These are phyloP conservation scores for Hipposideros larvatus DNA, from an alignment of 2,797 vertebrate genomes.

Conservation along the genomic window DNA sequence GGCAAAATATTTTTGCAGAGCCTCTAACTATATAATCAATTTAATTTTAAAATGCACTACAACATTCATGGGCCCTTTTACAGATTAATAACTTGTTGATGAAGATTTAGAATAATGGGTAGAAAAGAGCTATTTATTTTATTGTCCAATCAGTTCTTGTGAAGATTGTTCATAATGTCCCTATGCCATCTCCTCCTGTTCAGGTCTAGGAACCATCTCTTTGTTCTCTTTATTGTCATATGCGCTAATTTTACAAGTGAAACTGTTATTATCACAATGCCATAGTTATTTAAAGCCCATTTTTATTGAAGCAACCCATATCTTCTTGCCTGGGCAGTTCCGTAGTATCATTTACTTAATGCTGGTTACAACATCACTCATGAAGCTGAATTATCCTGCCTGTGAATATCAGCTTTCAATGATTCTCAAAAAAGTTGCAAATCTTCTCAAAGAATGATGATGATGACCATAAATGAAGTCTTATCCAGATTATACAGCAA, in stretches of 20 bases:
- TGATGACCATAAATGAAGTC: not conserved
- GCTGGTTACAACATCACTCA: not conserved
- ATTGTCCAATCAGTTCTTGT: not conserved
- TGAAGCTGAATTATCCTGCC: not conserved
- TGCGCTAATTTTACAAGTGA: not conserved
- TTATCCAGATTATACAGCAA: not conserved
- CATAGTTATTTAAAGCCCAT: not conserved
- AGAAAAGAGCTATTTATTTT: not conserved
- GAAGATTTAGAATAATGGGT: not conserved
- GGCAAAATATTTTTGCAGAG: constrained; percentile 9
- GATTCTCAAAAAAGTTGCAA: not conserved
- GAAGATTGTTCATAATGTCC: not conserved
- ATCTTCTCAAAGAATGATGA: constrained; percentile 11
- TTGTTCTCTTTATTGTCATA: not conserved
- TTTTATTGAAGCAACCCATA: not conserved
- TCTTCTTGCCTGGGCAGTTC: not conserved
- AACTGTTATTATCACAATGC: not conserved
- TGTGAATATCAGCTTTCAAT: not conserved
- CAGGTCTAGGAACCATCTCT: not conserved
- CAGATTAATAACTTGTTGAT: not conserved
- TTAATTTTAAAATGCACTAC: not conserved
- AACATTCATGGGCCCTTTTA: not conserved
- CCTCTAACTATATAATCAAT: not conserved
- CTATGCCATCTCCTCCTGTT: not conserved
- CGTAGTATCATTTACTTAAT: not conserved